These are phyloP conservation scores for Metacarcinus magister DNA, from an alignment of 2,888 invertebrate species.

Conservation along the genomic window DNA sequence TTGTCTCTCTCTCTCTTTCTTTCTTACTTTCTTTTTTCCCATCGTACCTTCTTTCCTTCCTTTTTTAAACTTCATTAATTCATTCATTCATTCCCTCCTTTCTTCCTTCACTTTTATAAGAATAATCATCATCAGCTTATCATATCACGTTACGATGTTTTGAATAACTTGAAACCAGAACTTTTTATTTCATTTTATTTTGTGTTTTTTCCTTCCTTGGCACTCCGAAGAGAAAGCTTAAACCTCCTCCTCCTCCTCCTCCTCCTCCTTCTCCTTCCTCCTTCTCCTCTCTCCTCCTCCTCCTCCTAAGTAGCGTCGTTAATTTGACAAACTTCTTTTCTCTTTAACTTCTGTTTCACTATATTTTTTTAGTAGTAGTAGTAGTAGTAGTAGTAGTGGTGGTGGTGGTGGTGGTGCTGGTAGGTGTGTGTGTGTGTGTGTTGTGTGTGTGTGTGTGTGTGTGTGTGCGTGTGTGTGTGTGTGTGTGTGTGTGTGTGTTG, in stretches of 20 bases:
- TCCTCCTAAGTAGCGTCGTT: background rate
- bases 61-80: too few relatives aligned
- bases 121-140: too few relatives aligned
- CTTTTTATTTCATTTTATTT: background rate
- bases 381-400: background rate
- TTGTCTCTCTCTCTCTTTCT: too few relatives aligned
- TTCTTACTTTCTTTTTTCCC: too few relatives aligned
- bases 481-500: background rate
- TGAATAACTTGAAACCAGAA: too few relatives aligned
- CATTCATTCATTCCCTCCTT: too few relatives aligned
- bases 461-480: slow-evolving; percentile 3
- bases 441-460: slow-evolving; percentile 26
- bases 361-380: background rate
- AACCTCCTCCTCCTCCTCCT: too few relatives aligned
- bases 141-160: too few relatives aligned
- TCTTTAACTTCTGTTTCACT: background rate
- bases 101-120: too few relatives aligned
- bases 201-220: background rate
- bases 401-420: background rate
- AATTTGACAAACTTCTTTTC: background rate
- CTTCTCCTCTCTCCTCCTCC: background rate
- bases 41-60: too few relatives aligned
- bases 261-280: slow-evolving; percentile 11
- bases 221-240: too few relatives aligned
- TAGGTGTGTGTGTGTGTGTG: background rate